Percentiles rank a stretch among this genome's conserved stretches.
Conservation (phyloP, 2,888 invertebrate genomes). For the Oxystoma pomonae region DNA sequence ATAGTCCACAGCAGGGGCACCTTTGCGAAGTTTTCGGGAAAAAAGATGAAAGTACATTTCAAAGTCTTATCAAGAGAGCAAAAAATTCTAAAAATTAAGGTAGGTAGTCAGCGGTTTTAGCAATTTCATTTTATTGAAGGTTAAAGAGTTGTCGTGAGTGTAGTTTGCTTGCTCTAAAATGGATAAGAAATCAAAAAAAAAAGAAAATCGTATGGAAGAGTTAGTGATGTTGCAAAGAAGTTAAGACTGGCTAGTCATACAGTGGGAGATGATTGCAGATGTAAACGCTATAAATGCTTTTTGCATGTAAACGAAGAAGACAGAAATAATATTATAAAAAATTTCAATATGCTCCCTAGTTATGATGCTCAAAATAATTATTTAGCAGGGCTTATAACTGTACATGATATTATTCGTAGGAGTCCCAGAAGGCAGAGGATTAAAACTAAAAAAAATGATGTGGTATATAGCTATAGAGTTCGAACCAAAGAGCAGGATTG, state of each 20-base stretch:
- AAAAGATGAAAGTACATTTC: neutral
- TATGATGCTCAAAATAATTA: neutral
- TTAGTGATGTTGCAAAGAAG: constrained; percentile 6
- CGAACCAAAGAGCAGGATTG: neutral
- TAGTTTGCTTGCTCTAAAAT: neutral
- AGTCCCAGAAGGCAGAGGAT: neutral
- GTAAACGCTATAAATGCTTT: constrained; percentile 7
- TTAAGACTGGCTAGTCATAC: constrained; percentile 5
- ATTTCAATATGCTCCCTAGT: neutral
- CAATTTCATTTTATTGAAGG: neutral
- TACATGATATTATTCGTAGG: neutral
- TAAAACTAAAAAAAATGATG: neutral
- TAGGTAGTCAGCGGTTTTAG: neutral
- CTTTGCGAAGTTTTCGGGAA: neutral
- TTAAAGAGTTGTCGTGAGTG: neutral
- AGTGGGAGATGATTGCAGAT: constrained; percentile 3
- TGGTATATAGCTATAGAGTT: neutral
- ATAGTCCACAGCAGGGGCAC: neutral
- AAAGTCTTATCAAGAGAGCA: neutral
- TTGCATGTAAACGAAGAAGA: neutral
- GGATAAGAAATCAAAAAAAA: neutral
- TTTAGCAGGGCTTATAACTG: neutral
- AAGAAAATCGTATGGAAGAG: neutral
- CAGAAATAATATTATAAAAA: neutral
- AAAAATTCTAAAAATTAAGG: neutral